Conservation (phyloP, 2,797 vertebrate genomes). For the Sciurus carolinensis region DNA sequence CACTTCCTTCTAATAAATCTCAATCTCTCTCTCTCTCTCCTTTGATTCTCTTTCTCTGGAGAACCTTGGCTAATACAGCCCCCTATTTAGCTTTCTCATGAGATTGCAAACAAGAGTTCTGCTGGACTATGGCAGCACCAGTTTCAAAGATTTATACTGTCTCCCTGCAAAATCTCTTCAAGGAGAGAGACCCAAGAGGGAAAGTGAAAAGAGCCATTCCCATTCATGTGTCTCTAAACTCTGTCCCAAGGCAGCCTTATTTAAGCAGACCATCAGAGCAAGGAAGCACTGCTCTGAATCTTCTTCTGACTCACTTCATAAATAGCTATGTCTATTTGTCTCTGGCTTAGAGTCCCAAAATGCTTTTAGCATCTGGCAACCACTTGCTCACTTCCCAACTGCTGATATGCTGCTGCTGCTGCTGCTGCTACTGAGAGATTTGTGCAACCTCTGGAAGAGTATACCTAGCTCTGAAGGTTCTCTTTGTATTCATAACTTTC, state of each 20-base stretch:
- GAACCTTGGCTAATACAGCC: background rate
- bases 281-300: background rate
- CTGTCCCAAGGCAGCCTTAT: background rate
- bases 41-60: conserved; percentile 55
- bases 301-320: conserved; percentile 15
- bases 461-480: background rate
- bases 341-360: conserved; percentile 70
- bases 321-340: conserved; percentile 1
- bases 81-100: conserved; percentile 28
- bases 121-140: background rate
- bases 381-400: conserved; percentile 31
- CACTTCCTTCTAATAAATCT: background rate
- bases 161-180: background rate
- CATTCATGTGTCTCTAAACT: background rate
- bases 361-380: conserved; percentile 81
- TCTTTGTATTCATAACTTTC: conserved; percentile 17
- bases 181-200: background rate
- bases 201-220: background rate
- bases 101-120: background rate
- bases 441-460: background rate
- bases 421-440: background rate
- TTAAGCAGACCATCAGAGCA: background rate
- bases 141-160: background rate
- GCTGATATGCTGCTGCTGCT: background rate
- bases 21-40: background rate